Percentiles rank a stretch among this genome's conserved stretches.
Conservation (phyloP, 2,113 vertebrate species). For the Onychostruthus taczanowskii region DNA sequence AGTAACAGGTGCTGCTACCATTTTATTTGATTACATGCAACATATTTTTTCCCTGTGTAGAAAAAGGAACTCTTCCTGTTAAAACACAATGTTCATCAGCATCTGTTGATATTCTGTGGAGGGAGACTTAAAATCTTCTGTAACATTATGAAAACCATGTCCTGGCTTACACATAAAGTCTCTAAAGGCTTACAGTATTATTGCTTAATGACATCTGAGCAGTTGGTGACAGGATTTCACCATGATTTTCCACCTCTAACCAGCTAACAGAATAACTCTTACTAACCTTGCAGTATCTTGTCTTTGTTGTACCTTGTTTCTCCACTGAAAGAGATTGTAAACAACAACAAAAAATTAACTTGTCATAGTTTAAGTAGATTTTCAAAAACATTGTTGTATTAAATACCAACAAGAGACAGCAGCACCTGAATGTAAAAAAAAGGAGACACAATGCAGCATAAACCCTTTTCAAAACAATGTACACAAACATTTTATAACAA, state of each 20-base stretch:
- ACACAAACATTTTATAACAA: not conserved
- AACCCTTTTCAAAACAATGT: not conserved
- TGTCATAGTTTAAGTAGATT: not conserved
- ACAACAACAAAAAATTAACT: not conserved
- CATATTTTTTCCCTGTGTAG: rapidly evolving
- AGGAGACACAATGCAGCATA: not conserved
- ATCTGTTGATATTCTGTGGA: not conserved
- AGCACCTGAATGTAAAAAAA: not conserved
- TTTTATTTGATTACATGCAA: not conserved
- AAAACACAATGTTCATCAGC: not conserved
- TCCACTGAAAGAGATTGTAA: constrained; percentile 77
- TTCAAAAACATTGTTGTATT: not conserved
- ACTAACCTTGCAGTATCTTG: constrained; percentile 92
- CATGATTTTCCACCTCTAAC: not conserved
- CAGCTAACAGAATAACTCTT: not conserved
- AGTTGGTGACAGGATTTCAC: not conserved
- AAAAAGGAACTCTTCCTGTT: not conserved
- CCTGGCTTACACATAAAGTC: not conserved
- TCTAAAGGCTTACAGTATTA: not conserved
- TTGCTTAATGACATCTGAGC: not conserved
- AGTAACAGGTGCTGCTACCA: not conserved
- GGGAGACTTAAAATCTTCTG: not conserved
- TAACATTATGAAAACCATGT: not conserved
- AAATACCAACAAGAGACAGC: not conserved
- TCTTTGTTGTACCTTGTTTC: constrained; percentile 94